phyloP scores from a whole-genome alignment of 2,797 vertebrate genomes.

The Telmatherina bonti region DNA sequence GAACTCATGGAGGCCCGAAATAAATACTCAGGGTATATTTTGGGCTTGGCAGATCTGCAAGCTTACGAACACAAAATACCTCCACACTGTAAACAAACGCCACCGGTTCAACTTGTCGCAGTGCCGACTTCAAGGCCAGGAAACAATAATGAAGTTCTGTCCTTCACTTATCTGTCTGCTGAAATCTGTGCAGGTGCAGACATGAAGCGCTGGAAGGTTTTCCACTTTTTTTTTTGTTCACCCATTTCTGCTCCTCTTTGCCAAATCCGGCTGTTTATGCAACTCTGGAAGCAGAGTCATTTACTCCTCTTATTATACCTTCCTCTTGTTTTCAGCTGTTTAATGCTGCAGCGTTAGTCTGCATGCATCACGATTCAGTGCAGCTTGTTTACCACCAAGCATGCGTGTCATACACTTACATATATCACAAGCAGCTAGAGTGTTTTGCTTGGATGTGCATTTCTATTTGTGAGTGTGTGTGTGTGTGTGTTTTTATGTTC shows the following conservation, averaged over 20 bases:
- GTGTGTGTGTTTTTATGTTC: slow-evolving; percentile 32
- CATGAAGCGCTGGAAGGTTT: slow-evolving; percentile 27
- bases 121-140: slow-evolving; percentile 40
- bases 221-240: slow-evolving; percentile 34
- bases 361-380: slow-evolving; percentile 49
- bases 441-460: slow-evolving; percentile 10
- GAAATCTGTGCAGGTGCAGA: slow-evolving; percentile 37
- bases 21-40: slow-evolving; percentile 18
- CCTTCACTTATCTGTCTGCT: slow-evolving; percentile 29
- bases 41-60: slow-evolving; percentile 16
- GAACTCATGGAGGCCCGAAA: too few species aligned
- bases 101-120: slow-evolving; percentile 15
- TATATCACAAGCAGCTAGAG: slow-evolving; percentile 18
- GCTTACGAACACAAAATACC: slow-evolving; percentile 30
- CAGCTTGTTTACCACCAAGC: slow-evolving; percentile 31
- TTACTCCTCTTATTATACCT: slow-evolving; percentile 66
- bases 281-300: slow-evolving; percentile 41
- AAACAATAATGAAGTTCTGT: slow-evolving; percentile 8
- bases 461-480: slow-evolving; percentile 31
- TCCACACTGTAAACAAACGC: slow-evolving; percentile 29
- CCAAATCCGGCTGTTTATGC: slow-evolving; percentile 49
- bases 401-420: slow-evolving; percentile 10
- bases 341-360: slow-evolving; percentile 33
- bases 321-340: slow-evolving; percentile 47
- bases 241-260: slow-evolving; percentile 30